Percentiles rank a stretch among this genome's conserved stretches.
Evolutionary conservation across 2,797 vertebrate genomes (phyloP).

Genomic region (Xenopus petersii): DNA sequence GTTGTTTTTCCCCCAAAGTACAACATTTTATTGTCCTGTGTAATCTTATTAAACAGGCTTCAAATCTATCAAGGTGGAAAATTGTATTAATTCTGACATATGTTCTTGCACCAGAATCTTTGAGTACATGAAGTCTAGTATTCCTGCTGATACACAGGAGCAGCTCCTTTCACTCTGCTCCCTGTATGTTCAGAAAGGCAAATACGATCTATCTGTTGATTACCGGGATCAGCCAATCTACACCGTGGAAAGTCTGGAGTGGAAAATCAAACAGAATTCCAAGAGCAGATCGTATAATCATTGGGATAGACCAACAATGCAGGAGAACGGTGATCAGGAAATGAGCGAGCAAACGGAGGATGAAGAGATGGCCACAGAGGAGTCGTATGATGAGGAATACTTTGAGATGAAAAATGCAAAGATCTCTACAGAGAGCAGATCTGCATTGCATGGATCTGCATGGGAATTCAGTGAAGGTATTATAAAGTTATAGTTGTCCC

Average conservation of each 20-base stretch:
- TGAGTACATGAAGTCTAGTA: slow-evolving; percentile 80
- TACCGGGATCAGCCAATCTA: slow-evolving; percentile 72
- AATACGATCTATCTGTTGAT: slow-evolving; percentile 42
- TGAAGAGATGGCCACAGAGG: slow-evolving; percentile 60
- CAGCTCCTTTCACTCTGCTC: slow-evolving; percentile 81
- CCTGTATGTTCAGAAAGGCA: slow-evolving; percentile 81
- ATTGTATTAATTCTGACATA: too few relatives aligned
- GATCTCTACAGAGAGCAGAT: slow-evolving; percentile 68
- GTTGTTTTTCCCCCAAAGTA: too few relatives aligned
- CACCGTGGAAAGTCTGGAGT: slow-evolving; percentile 83
- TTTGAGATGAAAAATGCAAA: slow-evolving; percentile 51
- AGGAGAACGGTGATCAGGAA: slow-evolving; percentile 64
- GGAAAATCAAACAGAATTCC: slow-evolving; percentile 65
- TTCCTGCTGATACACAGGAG: slow-evolving; percentile 74
- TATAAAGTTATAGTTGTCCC: too few relatives aligned
- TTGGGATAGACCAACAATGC: slow-evolving; percentile 52
- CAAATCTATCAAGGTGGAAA: too few relatives aligned
- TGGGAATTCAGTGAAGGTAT: slow-evolving; percentile 84
- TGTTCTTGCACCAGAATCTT: slow-evolving; percentile 68
- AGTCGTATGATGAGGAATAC: slow-evolving; percentile 50
- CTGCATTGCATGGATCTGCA: slow-evolving; percentile 74
- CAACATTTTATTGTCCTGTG: too few relatives aligned
- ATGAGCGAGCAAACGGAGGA: slow-evolving; percentile 67
- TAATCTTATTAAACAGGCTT: too few relatives aligned
- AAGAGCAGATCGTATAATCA: slow-evolving; percentile 41